phyloP scores from a whole-genome alignment of 1,140 invertebrate genomes.

The Zaprionus nigranus region DNA sequence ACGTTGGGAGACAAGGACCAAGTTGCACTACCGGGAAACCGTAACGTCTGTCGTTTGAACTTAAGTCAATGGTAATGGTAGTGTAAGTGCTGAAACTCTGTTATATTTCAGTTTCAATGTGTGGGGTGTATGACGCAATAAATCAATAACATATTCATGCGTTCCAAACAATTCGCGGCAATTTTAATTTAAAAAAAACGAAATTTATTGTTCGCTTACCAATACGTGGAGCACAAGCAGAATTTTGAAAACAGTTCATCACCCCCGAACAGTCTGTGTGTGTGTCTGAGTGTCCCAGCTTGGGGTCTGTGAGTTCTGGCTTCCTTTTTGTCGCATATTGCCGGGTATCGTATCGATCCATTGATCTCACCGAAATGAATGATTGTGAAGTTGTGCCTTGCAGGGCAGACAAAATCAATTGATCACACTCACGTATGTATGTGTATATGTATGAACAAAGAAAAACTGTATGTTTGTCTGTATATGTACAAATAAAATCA shows the following conservation, averaged over 20 bases:
- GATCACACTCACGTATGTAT: constrained; percentile 15
- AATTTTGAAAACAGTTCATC: constrained; percentile 77
- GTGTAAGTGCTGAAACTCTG: neutral
- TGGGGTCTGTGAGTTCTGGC: constrained; percentile 29
- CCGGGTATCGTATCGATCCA: constrained; percentile 72
- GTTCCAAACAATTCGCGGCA: constrained; percentile 67
- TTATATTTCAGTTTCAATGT: neutral
- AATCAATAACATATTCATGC: constrained; percentile 77
- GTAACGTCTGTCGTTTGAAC: neutral
- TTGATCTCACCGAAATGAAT: constrained; percentile 82
- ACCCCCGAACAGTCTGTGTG: too few species aligned
- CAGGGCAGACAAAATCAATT: constrained; percentile 52
- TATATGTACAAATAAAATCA: constrained; percentile 22
- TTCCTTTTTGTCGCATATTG: constrained; percentile 67
- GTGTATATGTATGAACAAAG: constrained; percentile 8
- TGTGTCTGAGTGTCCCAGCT: constrained; percentile 23
- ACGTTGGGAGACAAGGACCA: neutral
- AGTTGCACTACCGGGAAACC: neutral
- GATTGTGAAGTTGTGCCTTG: constrained; percentile 57
- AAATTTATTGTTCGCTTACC: constrained; percentile 59
- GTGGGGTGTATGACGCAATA: constrained; percentile 43
- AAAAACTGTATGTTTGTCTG: constrained; percentile 10
- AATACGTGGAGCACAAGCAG: constrained; percentile 33
- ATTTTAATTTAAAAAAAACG: constrained; percentile 67
- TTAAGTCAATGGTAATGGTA: neutral